Conservation (phyloP, 2,888 invertebrate genomes). For the Ormyrus pomaceus region DNA sequence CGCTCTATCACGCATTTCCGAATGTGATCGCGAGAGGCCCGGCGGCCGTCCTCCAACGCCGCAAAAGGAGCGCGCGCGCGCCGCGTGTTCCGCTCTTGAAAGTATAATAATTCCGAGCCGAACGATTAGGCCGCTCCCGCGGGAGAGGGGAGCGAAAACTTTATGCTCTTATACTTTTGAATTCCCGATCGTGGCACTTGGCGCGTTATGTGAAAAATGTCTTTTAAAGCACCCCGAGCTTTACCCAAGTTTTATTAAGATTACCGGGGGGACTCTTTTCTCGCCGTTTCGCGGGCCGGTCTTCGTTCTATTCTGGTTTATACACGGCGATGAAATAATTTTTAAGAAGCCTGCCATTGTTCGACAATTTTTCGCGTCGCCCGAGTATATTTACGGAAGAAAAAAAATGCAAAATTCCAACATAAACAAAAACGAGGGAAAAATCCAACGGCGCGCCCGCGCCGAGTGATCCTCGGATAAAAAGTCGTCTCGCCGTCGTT, state of each 20-base stretch:
- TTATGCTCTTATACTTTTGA: conserved; percentile 36
- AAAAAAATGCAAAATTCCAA: too few relatives aligned
- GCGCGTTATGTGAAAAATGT: conserved; percentile 27
- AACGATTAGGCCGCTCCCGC: conserved; percentile 29
- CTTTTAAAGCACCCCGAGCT: conserved; percentile 15
- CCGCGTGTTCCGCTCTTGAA: conserved; percentile 21
- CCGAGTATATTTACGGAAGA: too few relatives aligned
- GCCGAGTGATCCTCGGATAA: background rate
- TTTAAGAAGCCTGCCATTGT: too few relatives aligned
- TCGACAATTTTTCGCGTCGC: too few relatives aligned
- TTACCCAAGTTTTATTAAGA: too few relatives aligned
- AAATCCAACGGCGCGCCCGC: background rate
- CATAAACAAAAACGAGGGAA: background rate
- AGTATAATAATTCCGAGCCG: conserved; percentile 13
- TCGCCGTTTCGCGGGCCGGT: too few relatives aligned
- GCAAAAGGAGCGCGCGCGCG: background rate
- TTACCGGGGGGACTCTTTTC: too few relatives aligned
- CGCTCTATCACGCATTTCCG: conserved; percentile 20
- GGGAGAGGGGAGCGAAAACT: background rate
- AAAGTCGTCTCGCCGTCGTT: background rate
- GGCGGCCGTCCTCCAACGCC: background rate
- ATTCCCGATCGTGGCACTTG: conserved; percentile 23
- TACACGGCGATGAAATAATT: too few relatives aligned
- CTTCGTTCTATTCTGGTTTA: too few relatives aligned
- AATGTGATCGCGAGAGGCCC: conserved; percentile 1